These are phyloP conservation scores for Dinomys branickii DNA, from an alignment of 2,113 vertebrate species.

Conservation along the genomic window DNA sequence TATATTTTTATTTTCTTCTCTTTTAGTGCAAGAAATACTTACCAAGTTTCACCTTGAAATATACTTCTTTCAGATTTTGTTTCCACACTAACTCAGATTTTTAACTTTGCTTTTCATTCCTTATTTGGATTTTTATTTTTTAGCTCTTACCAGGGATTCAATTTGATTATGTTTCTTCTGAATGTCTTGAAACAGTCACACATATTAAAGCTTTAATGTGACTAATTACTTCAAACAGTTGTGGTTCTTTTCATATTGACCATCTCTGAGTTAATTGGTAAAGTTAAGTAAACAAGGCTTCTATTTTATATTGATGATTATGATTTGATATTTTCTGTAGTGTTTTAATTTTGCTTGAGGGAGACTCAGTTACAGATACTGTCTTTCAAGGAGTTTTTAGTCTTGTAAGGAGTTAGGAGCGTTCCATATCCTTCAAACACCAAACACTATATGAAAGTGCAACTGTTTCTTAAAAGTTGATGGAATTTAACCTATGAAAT, in stretches of 20 bases:
- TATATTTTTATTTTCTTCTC: not conserved
- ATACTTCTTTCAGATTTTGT: not conserved
- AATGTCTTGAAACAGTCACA: not conserved
- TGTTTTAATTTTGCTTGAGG: not conserved
- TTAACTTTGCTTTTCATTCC: not conserved
- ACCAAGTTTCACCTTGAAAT: not conserved
- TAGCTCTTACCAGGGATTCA: not conserved
- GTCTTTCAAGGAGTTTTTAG: not conserved
- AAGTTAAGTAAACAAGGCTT: fast-evolving
- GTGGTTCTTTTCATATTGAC: not conserved
- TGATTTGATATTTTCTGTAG: not conserved
- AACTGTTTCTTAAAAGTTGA: not conserved
- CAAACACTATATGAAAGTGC: not conserved
- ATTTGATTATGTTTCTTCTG: not conserved
- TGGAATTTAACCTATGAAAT: not conserved
- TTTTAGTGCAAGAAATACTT: not conserved
- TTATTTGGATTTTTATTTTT: not conserved
- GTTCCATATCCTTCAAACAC: not conserved
- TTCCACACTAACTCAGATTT: not conserved
- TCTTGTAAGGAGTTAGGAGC: not conserved
- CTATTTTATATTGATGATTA: not conserved
- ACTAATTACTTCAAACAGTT: not conserved
- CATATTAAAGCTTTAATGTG: not conserved
- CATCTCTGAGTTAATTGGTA: not conserved
- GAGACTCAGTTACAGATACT: not conserved